These are phyloP conservation scores for Malurus cyaneus DNA, from an alignment of 2,113 vertebrate species.

Conservation along the genomic window DNA sequence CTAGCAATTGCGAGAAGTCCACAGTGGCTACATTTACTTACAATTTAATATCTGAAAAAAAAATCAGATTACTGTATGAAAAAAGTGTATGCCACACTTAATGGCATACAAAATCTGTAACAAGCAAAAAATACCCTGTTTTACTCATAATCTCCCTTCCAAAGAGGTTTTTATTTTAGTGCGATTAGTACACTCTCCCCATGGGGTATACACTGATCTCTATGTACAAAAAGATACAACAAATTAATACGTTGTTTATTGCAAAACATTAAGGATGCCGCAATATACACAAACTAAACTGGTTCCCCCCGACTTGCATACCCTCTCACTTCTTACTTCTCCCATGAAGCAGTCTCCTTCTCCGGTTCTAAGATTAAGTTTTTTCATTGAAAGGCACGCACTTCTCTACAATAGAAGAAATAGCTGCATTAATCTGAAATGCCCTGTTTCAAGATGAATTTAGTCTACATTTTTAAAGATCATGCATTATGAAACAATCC, in stretches of 20 bases:
- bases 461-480: background rate
- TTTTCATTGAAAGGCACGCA: conserved; percentile 76
- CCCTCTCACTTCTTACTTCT: conserved; percentile 68
- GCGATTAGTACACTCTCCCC: background rate
- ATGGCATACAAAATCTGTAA: conserved; percentile 34
- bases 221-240: conserved; percentile 64
- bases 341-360: conserved; percentile 59
- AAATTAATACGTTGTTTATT: conserved; percentile 66
- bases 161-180: conserved; percentile 35
- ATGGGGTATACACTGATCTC: conserved; percentile 11
- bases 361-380: conserved; percentile 66
- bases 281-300: conserved; percentile 65
- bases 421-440: conserved; percentile 19
- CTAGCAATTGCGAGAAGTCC: conserved; percentile 9
- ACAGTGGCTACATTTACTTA: conserved; percentile 24
- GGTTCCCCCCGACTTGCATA: background rate
- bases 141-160: conserved; percentile 30
- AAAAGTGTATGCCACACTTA: conserved; percentile 11
- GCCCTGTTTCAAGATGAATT: background rate
- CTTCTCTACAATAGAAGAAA: conserved; percentile 73
- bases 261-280: conserved; percentile 58
- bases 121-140: conserved; percentile 51
- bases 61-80: conserved; percentile 3
- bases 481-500: background rate
- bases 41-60: conserved; percentile 25